Percentiles rank a stretch among this genome's conserved stretches.
Evolutionary conservation across 1,140 invertebrate species (phyloP).

Genomic region (Gryon sp.): DNA sequence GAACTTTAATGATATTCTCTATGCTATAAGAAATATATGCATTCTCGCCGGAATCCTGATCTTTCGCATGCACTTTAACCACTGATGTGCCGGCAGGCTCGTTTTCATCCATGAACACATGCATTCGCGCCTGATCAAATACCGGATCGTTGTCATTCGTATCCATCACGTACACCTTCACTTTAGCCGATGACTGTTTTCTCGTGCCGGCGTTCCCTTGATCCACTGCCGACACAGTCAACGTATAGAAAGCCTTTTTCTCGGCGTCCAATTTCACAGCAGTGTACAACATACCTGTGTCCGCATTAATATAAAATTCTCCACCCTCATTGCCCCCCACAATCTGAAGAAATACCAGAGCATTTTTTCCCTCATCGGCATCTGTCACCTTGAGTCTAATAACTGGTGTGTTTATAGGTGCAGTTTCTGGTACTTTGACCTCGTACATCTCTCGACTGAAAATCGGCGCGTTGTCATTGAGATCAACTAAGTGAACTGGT

Average conservation of each 20-base stretch:
- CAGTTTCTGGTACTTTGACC: constrained; percentile 91
- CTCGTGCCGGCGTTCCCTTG: constrained; percentile 90
- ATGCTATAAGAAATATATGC: constrained; percentile 96
- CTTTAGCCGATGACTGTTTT: constrained; percentile 92
- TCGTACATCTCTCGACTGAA: constrained; percentile 94
- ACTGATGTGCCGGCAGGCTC: constrained; percentile 91
- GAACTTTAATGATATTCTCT: constrained; percentile 92
- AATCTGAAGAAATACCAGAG: constrained; percentile 91
- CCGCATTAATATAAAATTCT: constrained; percentile 92
- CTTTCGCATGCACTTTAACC: constrained; percentile 89
- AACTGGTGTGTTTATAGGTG: constrained; percentile 92
- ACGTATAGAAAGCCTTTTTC: constrained; percentile 90
- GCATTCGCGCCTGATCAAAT: constrained; percentile 86
- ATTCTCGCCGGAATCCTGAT: constrained; percentile 95
- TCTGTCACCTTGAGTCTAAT: constrained; percentile 92
- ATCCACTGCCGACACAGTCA: constrained; percentile 95
- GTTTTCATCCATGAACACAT: constrained; percentile 90
- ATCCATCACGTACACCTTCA: constrained; percentile 92
- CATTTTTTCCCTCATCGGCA: constrained; percentile 89
- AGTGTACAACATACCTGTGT: constrained; percentile 94
- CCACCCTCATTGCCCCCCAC: constrained; percentile 94
- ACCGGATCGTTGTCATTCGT: constrained; percentile 95
- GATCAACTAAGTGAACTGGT: constrained; percentile 87
- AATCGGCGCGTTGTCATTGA: constrained; percentile 92
- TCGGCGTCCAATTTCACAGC: constrained; percentile 92